Evolutionary conservation across 1,140 invertebrate species (phyloP).

Genomic region (Rhynchophorus ferrugineus): DNA sequence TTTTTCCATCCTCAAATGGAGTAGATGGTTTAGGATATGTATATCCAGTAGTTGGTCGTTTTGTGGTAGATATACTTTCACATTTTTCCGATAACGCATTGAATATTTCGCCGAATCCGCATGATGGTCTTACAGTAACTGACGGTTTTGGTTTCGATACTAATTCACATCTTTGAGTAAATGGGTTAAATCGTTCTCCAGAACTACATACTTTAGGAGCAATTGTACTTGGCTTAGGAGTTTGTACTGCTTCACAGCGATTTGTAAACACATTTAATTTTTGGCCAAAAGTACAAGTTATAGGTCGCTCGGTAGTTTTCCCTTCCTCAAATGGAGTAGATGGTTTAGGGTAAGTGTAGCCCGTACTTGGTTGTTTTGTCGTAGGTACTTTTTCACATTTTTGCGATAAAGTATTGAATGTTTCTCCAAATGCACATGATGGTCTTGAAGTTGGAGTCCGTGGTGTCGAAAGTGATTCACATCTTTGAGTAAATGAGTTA

Average conservation of each 20-base stretch:
- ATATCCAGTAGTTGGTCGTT: not conserved
- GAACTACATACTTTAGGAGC: too few species aligned
- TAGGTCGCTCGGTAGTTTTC: too few species aligned
- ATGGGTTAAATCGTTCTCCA: not conserved
- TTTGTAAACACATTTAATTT: not conserved
- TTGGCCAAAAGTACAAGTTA: not conserved
- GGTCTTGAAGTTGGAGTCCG: not conserved
- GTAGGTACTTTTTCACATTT: not conserved
- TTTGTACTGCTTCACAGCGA: not conserved
- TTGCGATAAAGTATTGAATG: not conserved
- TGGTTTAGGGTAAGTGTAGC: too few species aligned
- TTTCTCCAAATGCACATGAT: constrained; percentile 2
- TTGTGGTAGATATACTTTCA: not conserved
- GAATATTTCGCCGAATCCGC: not conserved
- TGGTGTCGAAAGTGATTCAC: not conserved
- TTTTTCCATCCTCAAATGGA: not conserved
- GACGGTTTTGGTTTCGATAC: too few species aligned
- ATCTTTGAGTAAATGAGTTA: constrained; percentile 2
- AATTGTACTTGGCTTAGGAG: not conserved
- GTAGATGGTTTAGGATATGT: not conserved
- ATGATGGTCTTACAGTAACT: not conserved
- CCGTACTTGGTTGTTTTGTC: not conserved
- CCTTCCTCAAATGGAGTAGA: too few species aligned
- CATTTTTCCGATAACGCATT: not conserved
- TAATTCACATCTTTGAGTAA: not conserved